Base-by-base conservation (phyloP, 2,888 invertebrate species). In the Pollenia labialis region DNA sequence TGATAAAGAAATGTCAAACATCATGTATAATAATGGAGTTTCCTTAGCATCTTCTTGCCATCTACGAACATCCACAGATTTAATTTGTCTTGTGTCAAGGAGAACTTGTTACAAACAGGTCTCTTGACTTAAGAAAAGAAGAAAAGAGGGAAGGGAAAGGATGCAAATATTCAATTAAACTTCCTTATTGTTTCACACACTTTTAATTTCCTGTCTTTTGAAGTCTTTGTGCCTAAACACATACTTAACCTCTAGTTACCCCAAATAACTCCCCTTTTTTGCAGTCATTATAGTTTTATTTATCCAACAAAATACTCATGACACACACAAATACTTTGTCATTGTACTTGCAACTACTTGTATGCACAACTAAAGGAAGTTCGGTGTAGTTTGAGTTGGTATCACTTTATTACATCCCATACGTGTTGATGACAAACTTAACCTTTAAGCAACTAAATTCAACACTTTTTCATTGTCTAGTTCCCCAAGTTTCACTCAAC, bases 161-260 rank as follows among this genome's bases (percentile, higher is more conserved):
- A 4, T 32, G 6, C 4, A 60, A 52, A 77, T 68, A 77, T 84
- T 87, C 74, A 81, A 84, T 84, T 81, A 81, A 81, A 87, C 84
- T 81, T 84, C 18, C 68, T 48, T 74, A 77, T 62, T 71, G 74
- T 68, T 84, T 87, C 81, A 81, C 77, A 84, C 87, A 87, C 87
- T 81, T 87, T 87, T 81, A 87, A 87, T 84, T 87, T 84, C 87
- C 87, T 84, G 87, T 74, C 68, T 52, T 68, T 68, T 60, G 68
- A 81, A 76, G 72, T 68, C 64, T 72, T 72, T 71, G n/a, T 16
- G n/a, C 23, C 12, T 74, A 58, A 23, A 42, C 56, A 12, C 11
- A 58, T 52, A 32, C 32, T 77, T 71, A 66, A 72, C 40, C 62
- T 79, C 52, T 56, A 32, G 16, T 12, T 18, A 12, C 16, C 32